phyloP scores from a whole-genome alignment of 1,140 invertebrate genomes.

The Nymphalis io region DNA sequence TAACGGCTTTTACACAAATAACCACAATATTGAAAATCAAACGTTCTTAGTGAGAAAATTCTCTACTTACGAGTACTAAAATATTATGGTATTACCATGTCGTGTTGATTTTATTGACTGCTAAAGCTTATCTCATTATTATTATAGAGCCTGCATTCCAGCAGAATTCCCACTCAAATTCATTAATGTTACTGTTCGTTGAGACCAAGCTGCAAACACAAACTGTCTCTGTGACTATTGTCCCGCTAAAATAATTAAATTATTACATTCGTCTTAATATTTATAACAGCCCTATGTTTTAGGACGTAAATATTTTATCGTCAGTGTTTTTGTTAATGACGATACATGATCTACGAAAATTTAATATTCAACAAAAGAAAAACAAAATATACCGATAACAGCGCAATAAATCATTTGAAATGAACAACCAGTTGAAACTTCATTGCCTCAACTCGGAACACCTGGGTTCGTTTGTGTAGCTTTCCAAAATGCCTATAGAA shows the following conservation, averaged over 20 bases:
- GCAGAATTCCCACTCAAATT: constrained; percentile 13
- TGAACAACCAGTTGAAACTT: background rate
- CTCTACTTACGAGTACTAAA: no score
- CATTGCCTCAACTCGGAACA: constrained; percentile 3
- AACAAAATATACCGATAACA: no score
- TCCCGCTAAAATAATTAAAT: constrained; percentile 7
- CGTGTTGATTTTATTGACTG: background rate
- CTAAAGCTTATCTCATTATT: background rate
- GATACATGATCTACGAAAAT: no score
- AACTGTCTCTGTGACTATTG: background rate
- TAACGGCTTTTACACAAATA: no score
- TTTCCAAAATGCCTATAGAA: constrained; percentile 32
- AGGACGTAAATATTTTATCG: no score
- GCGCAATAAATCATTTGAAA: no score
- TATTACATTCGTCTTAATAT: background rate
- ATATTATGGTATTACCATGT: no score
- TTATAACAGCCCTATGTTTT: no score
- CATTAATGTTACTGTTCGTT: constrained; percentile 9
- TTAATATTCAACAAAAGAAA: no score
- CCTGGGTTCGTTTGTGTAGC: constrained; percentile 15
- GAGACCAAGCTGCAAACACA: background rate
- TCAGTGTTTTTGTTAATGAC: no score
- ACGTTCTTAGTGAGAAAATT: no score
- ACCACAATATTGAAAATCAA: no score
- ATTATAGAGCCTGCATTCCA: constrained; percentile 1